A percentile compares a stretch with the other conserved stretches of the same genome.
These are phyloP conservation scores for Cheilosia vulpina DNA, from an alignment of 2,888 invertebrate genomes.

Conservation along the genomic window DNA sequence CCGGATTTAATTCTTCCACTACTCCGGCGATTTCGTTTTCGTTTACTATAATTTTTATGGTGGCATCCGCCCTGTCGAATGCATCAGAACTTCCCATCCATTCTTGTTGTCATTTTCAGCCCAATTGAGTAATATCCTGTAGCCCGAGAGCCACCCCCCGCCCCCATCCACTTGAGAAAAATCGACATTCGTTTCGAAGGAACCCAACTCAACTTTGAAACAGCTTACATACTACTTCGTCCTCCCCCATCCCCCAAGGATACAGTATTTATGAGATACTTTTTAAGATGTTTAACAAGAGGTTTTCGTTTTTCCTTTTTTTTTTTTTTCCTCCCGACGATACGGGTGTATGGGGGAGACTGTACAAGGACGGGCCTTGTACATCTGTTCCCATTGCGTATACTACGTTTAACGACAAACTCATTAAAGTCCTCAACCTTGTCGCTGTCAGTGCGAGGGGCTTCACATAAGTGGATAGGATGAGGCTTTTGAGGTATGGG, in stretches of 20 bases:
- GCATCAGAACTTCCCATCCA: slow-evolving; percentile 57
- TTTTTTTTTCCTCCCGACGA: neutral
- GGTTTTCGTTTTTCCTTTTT: slow-evolving; percentile 14
- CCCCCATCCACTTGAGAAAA: slow-evolving; percentile 1
- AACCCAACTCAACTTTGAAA: slow-evolving; percentile 55
- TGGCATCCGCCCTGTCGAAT: slow-evolving; percentile 24
- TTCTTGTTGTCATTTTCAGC: slow-evolving; percentile 67
- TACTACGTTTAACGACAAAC: slow-evolving; percentile 68
- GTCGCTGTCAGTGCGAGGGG: slow-evolving; percentile 55
- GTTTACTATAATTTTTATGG: slow-evolving; percentile 5
- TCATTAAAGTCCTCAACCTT: slow-evolving; percentile 74
- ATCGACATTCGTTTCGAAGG: slow-evolving; percentile 26
- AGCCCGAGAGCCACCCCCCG: neutral
- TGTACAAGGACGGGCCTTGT: slow-evolving; percentile 37
- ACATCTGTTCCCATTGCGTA: slow-evolving; percentile 68
- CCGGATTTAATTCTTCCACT: slow-evolving; percentile 62
- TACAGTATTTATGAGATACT: slow-evolving; percentile 72
- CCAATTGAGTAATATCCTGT: slow-evolving; percentile 64
- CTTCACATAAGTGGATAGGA: slow-evolving; percentile 40
- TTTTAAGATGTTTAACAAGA: slow-evolving; percentile 73
- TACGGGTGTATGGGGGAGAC: neutral
- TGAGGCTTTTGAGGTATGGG: neutral
- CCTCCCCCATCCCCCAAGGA: slow-evolving; percentile 34
- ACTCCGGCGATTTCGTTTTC: neutral
- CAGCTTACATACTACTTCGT: slow-evolving; percentile 28